phyloP scores from a whole-genome alignment of 2,888 invertebrate genomes.

The Cyrtodaria siliqua region DNA sequence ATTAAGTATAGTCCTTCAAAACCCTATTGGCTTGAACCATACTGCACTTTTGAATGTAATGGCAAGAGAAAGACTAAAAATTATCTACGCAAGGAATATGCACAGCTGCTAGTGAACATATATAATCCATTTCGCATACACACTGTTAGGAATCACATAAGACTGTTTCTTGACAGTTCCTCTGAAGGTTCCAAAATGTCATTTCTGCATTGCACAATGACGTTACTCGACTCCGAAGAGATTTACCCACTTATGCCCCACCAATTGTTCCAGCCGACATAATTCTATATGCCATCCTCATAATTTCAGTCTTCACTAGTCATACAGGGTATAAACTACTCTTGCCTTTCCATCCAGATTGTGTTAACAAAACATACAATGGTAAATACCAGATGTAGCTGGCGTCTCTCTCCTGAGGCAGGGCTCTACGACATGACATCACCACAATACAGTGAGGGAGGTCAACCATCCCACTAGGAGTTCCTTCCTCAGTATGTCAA shows the following conservation, averaged over 20 bases:
- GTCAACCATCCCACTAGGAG: constrained; percentile 14
- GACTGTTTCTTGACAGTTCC: too few species aligned
- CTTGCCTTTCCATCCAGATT: constrained; percentile 60
- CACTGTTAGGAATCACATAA: too few species aligned
- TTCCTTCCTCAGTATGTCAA: constrained; percentile 22
- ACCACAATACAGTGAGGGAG: constrained; percentile 70
- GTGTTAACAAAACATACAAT: constrained; percentile 40
- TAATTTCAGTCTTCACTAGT: constrained; percentile 5
- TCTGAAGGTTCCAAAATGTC: too few species aligned
- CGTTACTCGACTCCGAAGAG: too few species aligned
- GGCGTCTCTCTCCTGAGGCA: constrained; percentile 60
- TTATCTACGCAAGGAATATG: background rate
- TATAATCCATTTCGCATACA: too few species aligned
- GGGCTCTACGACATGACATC: constrained; percentile 76
- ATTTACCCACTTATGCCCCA: too few species aligned
- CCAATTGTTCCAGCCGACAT: too few species aligned
- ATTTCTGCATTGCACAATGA: too few species aligned
- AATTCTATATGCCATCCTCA: too few species aligned
- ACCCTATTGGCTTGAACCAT: too few species aligned
- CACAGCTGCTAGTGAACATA: too few species aligned
- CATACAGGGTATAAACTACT: constrained; percentile 21
- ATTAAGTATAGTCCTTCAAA: too few species aligned
- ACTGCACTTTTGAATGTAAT: constrained; percentile 37
- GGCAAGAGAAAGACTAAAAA: constrained; percentile 36
- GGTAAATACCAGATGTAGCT: constrained; percentile 52